Evolutionary conservation across 1,140 invertebrate genomes (phyloP), one percentile per base, ranked within the genome.

Genomic region (Caenorhabditis brenneri): DNA sequence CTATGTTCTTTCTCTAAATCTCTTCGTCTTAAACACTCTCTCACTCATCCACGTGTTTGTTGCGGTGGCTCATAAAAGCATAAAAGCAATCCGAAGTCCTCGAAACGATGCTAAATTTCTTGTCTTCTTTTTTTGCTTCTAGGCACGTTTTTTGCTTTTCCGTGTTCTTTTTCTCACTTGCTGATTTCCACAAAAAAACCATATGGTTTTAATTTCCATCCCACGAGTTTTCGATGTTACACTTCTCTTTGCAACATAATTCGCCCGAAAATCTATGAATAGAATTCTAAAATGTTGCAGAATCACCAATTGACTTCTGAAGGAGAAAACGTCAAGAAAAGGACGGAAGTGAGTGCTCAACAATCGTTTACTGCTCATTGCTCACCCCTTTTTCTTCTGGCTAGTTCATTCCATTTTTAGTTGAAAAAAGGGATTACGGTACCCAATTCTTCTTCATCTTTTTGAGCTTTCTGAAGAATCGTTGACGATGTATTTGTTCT

Each of bases 1-100:
- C 31, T 65, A n/a, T 65, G 60, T 39, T 36, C 16, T 12, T 46
- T 42, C 36, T 46, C 29, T 74, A n/a, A 15, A 15, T 42, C 9
- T 74, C 29, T 74, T 42, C 65, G 10, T 36, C 31, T 33, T 10
- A 22, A 29, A 39, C 58, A 65, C 29, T 27, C 33, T 42, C n/a
- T 24, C 65, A 42, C 33, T 65, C 29, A 74, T 74, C 65, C 65
- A 74, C 65, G 65, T 74, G 65, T 74, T 9, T 29, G 53, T 58
- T 74, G 15, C 31, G 31, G 55, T 58, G 58, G 58, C 58, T 36
- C 58, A 65, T 36, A 74, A 24, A 74, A 74, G 65, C n/a, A 74
- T 74, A 74, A 74, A 74, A 74, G 36, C 29, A 16, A 65, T 65
- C 58, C n/a, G 6, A 19, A 36, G 31, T 33, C 58, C 29, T 65